These are phyloP conservation scores for Stenurella melanura DNA, from an alignment of 2,888 invertebrate species.

Conservation along the genomic window DNA sequence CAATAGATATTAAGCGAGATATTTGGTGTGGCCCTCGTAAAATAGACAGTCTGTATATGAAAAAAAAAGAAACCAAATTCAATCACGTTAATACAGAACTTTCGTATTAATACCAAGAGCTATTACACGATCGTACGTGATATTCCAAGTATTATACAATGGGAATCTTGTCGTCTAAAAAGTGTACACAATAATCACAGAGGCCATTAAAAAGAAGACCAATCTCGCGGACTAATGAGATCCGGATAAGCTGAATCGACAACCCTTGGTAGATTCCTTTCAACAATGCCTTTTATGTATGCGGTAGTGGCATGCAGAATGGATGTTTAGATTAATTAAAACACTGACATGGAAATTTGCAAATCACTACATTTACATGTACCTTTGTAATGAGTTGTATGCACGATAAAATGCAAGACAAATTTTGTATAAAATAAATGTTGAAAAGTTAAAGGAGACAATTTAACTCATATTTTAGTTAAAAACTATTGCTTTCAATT, in stretches of 20 bases:
- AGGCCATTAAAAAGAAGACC: slow-evolving; percentile 7
- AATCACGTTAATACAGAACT: slow-evolving; percentile 1
- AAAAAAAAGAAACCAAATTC: background rate
- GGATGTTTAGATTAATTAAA: background rate
- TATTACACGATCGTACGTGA: background rate
- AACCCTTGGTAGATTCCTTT: background rate
- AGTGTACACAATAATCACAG: background rate
- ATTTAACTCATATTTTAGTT: too few relatives aligned
- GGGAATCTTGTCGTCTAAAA: background rate
- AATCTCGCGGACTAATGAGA: slow-evolving; percentile 18
- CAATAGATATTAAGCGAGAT: too few relatives aligned
- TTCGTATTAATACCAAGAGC: background rate
- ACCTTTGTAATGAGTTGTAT: background rate
- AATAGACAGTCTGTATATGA: too few relatives aligned
- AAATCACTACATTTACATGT: background rate
- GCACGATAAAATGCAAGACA: background rate
- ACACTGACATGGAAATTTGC: background rate
- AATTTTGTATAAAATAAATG: too few relatives aligned
- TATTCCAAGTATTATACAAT: background rate
- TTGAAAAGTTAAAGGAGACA: too few relatives aligned
- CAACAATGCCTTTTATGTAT: background rate
- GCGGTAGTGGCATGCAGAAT: background rate
- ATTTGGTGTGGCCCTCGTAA: too few relatives aligned
- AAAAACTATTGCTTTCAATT: too few relatives aligned
- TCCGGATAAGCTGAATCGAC: slow-evolving; percentile 1